Percentiles rank a stretch among this genome's conserved stretches.
phyloP scores from a whole-genome alignment of 2,888 invertebrate species.

The Argyra leucocephala region DNA sequence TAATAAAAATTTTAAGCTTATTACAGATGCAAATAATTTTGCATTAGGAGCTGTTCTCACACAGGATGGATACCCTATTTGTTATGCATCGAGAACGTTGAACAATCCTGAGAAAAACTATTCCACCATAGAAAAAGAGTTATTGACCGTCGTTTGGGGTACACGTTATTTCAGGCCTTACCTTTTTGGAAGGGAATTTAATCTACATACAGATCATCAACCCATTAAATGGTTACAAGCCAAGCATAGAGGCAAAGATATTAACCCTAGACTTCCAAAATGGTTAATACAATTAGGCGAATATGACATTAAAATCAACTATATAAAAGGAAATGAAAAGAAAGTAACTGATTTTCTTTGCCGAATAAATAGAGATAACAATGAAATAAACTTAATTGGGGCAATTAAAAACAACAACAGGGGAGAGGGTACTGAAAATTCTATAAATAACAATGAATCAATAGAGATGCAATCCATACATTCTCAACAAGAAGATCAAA shows the following conservation, averaged over 20 bases:
- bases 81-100: conserved; percentile 10
- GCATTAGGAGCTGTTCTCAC: conserved; percentile 14
- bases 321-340: conserved; percentile 12
- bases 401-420: too few species aligned
- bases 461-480: too few species aligned
- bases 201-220: conserved; percentile 22
- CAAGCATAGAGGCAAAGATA: conserved; percentile 21
- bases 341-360: too few species aligned
- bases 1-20: conserved; percentile 15
- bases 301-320: conserved; percentile 21
- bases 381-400: too few species aligned
- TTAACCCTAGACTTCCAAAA: conserved; percentile 21
- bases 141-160: conserved; percentile 5
- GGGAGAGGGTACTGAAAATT: too few species aligned
- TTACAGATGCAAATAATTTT: conserved; percentile 15
- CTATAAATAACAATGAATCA: too few species aligned
- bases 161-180: conserved; percentile 32
- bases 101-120: conserved; percentile 13
- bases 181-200: conserved; percentile 29
- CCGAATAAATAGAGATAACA: too few species aligned
- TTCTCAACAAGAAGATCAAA: too few species aligned
- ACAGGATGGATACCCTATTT: conserved; percentile 8
- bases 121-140: conserved; percentile 11
- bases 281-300: conserved; percentile 22
- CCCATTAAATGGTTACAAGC: conserved; percentile 22